Evolutionary conservation across 2,888 invertebrate species (phyloP), one percentile per base, ranked within the genome.

Genomic region (Leucoma salicis): DNA sequence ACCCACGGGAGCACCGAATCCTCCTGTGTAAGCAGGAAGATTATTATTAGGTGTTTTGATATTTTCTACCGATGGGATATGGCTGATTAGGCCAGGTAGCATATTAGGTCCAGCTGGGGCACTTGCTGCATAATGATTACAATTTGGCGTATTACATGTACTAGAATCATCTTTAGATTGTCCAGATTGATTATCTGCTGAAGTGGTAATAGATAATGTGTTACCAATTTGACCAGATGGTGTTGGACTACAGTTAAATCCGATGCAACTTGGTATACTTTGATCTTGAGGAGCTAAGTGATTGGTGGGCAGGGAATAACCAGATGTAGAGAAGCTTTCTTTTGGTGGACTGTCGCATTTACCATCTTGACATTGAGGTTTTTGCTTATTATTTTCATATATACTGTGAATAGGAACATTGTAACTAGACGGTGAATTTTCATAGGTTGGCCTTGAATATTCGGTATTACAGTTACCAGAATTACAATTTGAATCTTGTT

Each of bases 401-500:
- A 35, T 4, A 21, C 42, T 50, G 29, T 54, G 50, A 37, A 57
- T 53, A 31, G 63, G 63, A 14, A 57, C 54, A 41, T 52, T 57
- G 39, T 55, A 62, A 43, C 49, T 53, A 31, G 55, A 36, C 16
- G 53, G 46, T 21, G 33, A 41, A 24, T 31, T 39, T 35, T 33
- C 49, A 28, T 57, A 14, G 36, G 29, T 35, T 32, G 42, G 45
- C 11, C 42, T 39, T 29, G 39, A 24, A 29, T 46, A 31, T 32
- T 31, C 35, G 6, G 33, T 32, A 25, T 42, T 43, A 57, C 78
- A 77, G 38, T 62, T 62, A 21, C 58, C 64, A 2, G 54, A 52
- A 5, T 42, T 49, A 27, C 68, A 70, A 31, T 45, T 49, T 27
- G 57, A 35, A 36, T 51, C 69, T 38, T 68, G 40, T 60, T 79